phyloP scores from a whole-genome alignment of 2,888 invertebrate species.

The Hipparchia sbordonii region DNA sequence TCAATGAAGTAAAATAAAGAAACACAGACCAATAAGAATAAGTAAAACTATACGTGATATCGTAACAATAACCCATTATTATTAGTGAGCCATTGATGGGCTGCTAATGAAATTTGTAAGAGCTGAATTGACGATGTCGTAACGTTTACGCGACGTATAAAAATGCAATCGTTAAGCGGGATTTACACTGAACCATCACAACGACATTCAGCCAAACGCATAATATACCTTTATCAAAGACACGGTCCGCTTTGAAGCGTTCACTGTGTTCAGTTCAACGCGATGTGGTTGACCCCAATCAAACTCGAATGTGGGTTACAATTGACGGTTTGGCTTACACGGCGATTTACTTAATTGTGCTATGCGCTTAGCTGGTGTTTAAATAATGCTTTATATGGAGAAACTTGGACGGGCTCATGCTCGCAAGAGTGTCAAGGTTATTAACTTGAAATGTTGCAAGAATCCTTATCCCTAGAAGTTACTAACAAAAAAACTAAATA shows the following conservation, averaged over 20 bases:
- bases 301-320: conserved; percentile 36
- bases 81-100: too few relatives aligned
- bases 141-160: not conserved
- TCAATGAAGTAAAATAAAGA: too few relatives aligned
- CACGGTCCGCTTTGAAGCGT: conserved; percentile 4
- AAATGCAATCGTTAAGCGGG: not conserved
- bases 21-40: too few relatives aligned
- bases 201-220: not conserved
- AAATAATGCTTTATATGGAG: not conserved
- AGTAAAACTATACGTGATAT: too few relatives aligned
- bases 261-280: not conserved
- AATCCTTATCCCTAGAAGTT: too few relatives aligned
- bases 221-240: not conserved
- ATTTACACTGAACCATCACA: not conserved
- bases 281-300: conserved; percentile 37
- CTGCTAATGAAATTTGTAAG: too few relatives aligned
- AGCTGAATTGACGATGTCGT: not conserved
- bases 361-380: not conserved
- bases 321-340: conserved; percentile 29
- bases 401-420: not conserved
- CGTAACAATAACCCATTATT: too few relatives aligned
- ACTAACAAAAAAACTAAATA: too few relatives aligned
- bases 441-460: not conserved
- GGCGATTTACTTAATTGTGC: conserved; percentile 18
- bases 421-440: not conserved